phyloP scores from a whole-genome alignment of 1,140 invertebrate species.

The Drosophila oshimai region DNA sequence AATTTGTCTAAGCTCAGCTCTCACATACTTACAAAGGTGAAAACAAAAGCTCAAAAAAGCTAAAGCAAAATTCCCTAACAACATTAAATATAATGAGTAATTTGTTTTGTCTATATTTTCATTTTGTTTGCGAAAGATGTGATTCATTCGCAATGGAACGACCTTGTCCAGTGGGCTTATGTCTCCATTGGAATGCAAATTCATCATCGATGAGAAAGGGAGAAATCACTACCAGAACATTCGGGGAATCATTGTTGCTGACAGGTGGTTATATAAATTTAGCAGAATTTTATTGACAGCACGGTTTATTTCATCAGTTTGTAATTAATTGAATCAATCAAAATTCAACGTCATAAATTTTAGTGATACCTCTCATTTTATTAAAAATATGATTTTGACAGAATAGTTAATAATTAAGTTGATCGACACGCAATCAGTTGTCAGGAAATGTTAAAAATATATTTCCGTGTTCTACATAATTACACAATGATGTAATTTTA shows the following conservation, averaged over 20 bases:
- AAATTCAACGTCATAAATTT: too few relatives aligned
- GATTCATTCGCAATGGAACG: slow-evolving; percentile 22
- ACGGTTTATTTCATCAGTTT: not conserved
- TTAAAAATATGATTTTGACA: too few relatives aligned
- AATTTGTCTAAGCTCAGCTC: slow-evolving; percentile 36
- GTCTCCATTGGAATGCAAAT: slow-evolving; percentile 6
- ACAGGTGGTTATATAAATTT: not conserved
- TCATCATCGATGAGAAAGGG: not conserved
- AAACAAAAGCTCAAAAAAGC: slow-evolving; percentile 11
- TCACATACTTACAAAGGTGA: not conserved
- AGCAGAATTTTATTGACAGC: not conserved
- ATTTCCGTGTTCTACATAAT: too few relatives aligned
- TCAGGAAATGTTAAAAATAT: too few relatives aligned
- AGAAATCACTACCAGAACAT: not conserved
- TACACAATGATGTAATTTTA: too few relatives aligned
- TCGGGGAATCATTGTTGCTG: not conserved
- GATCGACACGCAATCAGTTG: too few relatives aligned
- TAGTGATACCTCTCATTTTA: too few relatives aligned
- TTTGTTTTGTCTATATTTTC: slow-evolving; percentile 26
- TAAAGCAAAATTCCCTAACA: slow-evolving; percentile 4
- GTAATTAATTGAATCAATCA: not conserved
- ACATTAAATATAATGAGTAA: slow-evolving; percentile 53
- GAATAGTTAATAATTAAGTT: too few relatives aligned
- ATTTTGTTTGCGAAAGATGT: slow-evolving; percentile 1
- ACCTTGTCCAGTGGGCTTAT: slow-evolving; percentile 18